Conservation (phyloP, 2,797 vertebrate genomes). For the Ciconia nigra region DNA sequence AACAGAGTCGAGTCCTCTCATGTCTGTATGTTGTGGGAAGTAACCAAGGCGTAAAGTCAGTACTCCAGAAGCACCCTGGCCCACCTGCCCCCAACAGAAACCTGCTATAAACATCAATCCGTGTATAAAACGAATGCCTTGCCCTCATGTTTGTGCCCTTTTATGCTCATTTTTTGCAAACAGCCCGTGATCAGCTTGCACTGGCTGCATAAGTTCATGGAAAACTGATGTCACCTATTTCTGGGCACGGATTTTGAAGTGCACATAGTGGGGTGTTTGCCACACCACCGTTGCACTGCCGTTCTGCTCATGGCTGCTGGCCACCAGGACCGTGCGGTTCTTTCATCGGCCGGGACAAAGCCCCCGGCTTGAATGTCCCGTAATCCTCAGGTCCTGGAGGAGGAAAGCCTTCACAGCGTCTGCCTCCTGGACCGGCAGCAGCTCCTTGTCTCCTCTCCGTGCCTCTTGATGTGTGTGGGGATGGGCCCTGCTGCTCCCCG, state of each 20-base stretch:
- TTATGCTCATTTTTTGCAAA: background rate
- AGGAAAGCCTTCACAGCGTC: background rate
- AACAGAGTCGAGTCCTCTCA: accelerated
- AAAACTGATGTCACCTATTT: background rate
- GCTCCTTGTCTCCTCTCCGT: background rate
- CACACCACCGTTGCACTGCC: accelerated
- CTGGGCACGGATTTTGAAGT: background rate
- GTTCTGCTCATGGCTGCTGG: background rate
- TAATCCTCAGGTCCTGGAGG: background rate
- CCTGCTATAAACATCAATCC: background rate
- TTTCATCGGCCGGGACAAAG: accelerated
- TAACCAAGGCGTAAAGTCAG: background rate
- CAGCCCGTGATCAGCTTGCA: background rate
- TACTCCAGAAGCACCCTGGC: background rate
- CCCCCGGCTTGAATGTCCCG: accelerated
- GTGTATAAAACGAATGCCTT: background rate
- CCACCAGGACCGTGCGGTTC: background rate
- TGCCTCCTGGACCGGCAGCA: background rate
- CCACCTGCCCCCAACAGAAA: background rate
- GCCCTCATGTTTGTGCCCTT: background rate
- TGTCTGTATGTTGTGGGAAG: accelerated
- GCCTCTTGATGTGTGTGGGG: no score
- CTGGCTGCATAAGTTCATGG: background rate
- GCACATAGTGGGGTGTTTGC: accelerated
- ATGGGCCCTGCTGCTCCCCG: accelerated